These are phyloP conservation scores for Platorchestia sp. DNA, from an alignment of 1,140 invertebrate genomes.

Conservation along the genomic window DNA sequence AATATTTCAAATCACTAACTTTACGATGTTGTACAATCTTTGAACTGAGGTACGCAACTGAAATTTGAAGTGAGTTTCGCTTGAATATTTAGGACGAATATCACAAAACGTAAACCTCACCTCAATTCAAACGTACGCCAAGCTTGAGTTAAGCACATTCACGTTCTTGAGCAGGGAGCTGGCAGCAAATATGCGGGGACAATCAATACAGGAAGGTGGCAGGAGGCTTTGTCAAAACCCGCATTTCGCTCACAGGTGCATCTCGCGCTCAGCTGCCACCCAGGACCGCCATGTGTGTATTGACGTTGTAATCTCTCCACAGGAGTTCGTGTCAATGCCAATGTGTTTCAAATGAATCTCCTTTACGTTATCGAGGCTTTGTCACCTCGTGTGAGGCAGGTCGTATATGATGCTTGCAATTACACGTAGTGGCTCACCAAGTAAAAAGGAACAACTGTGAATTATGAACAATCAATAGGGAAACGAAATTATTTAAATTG, in stretches of 20 bases:
- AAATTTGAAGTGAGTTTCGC: not conserved
- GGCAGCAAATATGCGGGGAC: not conserved
- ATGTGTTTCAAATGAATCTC: not conserved
- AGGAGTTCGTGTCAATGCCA: not conserved
- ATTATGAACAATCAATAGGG: no score
- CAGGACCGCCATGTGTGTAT: not conserved
- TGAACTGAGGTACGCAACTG: not conserved
- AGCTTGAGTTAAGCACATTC: not conserved
- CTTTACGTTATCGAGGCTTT: not conserved
- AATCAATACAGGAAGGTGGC: conserved; percentile 34
- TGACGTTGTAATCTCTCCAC: not conserved
- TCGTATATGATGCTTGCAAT: not conserved
- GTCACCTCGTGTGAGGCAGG: not conserved
- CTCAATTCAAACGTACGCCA: not conserved
- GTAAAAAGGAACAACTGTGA: no score
- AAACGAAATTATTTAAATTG: no score
- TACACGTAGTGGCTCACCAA: not conserved
- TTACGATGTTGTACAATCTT: no score
- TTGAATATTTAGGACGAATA: not conserved
- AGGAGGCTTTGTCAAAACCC: conserved; percentile 45
- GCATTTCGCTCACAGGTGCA: conserved; percentile 16
- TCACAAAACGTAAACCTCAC: not conserved
- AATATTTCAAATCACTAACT: not conserved
- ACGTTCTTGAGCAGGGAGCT: not conserved
- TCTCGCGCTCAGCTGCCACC: not conserved